Base-by-base conservation (phyloP, 2,113 vertebrate species). In the Otolemur garnettii region DNA sequence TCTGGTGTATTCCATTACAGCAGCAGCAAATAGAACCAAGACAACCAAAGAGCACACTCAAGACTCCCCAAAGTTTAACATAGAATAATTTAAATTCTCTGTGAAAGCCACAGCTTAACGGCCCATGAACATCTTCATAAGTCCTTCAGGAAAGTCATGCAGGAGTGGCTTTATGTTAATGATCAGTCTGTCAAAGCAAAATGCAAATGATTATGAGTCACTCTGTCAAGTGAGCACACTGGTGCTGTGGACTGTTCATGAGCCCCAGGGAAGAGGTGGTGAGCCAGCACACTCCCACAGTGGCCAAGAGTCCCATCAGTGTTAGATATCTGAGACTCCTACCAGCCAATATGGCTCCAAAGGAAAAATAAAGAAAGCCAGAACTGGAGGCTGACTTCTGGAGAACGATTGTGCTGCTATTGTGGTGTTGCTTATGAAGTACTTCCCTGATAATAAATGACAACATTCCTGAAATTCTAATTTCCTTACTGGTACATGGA, bases 1-100 rank as follows among this genome's bases (percentile, higher is more conserved):
- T 50, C 26, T 50, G 74, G 18, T 14, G 42, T 77, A 50, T 28
- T 77, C 74, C 50, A 7, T 50, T 77, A 77, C 4, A 77, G 42
- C 24, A 77, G 42, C 64, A 77, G 74, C 28, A 77, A 50, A 77
- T 7, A 42, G 26, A 30, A 30, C 74, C 30, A 77, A 77, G 42
- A 77, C 74, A 50, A 50, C 28, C 22, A 33, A 91, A 64, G n/a
- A 78, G 38, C 74, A 94, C 33, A 62, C 50, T 45, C 5, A 71
- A 69, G 26, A 74, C 79, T 64, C 62, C 71, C 35, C 33, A 28
- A 93, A 81, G 74, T 42, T 92, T 95, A 66, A 77, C 66, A 68
- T 91, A 66, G 69, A 94, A 74, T 89, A 38, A 92, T 91, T 96
- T 92, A 95, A 92, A 82, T 94, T 93, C 90, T 91, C 92, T 93